Conservation (phyloP, 35 echinoderm and acorn worm species). For the Apostichopus californicus region DNA sequence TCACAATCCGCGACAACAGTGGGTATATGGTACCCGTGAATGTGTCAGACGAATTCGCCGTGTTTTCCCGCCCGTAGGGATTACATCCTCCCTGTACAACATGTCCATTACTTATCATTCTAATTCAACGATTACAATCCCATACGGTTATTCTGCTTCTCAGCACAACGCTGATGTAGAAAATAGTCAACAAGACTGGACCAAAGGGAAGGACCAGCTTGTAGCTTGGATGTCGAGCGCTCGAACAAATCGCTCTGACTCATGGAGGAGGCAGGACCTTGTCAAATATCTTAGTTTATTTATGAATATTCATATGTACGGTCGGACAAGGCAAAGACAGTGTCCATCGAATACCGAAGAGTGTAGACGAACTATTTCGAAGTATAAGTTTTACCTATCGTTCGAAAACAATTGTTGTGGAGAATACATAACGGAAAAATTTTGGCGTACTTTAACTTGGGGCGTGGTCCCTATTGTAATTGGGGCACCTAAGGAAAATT, state of each 20-base stretch:
- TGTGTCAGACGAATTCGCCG: background rate
- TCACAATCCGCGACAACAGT: background rate
- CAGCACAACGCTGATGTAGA: background rate
- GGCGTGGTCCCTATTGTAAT: conserved; percentile 33
- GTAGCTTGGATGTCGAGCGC: conserved; percentile 31
- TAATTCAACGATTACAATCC: conserved; percentile 24
- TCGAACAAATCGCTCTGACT: background rate
- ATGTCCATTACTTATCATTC: conserved; percentile 21
- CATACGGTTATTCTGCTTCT: background rate
- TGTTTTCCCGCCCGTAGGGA: background rate
- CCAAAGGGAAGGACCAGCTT: conserved; percentile 9
- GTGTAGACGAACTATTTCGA: background rate
- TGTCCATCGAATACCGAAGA: background rate
- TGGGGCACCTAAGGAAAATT: conserved; percentile 29
- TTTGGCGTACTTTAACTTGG: conserved; percentile 27
- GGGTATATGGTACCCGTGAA: conserved; percentile 14
- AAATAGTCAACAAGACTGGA: background rate
- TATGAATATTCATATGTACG: conserved; percentile 16
- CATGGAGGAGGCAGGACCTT: background rate
- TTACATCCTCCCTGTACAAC: background rate
- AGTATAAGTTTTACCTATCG: conserved; percentile 26
- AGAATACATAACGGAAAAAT: conserved; percentile 41
- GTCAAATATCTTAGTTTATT: background rate
- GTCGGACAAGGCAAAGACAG: background rate
- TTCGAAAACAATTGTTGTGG: conserved; percentile 33